Percentiles rank a stretch among this genome's conserved stretches.
Conservation (phyloP, 2,797 vertebrate species). For the Mus caroli region DNA sequence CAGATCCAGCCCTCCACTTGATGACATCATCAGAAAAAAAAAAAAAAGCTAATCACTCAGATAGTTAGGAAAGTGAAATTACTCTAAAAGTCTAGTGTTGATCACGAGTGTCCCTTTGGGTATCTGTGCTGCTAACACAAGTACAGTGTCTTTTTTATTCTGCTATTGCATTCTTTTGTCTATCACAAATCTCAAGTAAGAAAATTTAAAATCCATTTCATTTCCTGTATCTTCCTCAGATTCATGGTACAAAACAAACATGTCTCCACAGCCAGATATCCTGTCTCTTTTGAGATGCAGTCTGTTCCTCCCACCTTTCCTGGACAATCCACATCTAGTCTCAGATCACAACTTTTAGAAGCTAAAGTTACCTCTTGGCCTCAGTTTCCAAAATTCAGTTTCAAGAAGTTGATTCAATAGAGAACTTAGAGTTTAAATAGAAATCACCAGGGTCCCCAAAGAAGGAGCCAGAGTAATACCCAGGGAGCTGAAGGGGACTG, state of each 20-base stretch:
- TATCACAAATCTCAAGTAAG: background rate
- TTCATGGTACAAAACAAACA: conserved; percentile 38
- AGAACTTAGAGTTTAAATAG: conserved; percentile 23
- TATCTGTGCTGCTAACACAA: background rate
- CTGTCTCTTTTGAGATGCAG: conserved; percentile 4
- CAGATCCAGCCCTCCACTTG: background rate
- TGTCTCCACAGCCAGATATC: background rate
- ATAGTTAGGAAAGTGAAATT: conserved; percentile 51
- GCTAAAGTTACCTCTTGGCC: background rate
- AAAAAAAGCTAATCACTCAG: background rate
- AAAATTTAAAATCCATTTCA: background rate
- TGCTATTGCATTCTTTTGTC: conserved; percentile 3
- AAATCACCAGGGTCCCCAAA: background rate
- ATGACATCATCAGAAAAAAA: background rate
- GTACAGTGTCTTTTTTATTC: background rate
- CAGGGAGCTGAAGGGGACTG: too few relatives aligned
- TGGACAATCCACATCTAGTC: background rate
- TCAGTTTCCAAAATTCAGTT: conserved; percentile 67
- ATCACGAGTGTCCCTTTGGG: background rate
- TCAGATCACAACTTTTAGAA: background rate
- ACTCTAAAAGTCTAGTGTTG: conserved; percentile 10
- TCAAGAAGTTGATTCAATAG: conserved; percentile 57
- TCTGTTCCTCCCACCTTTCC: background rate
- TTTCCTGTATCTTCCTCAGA: conserved; percentile 24
- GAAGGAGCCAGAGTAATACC: too few relatives aligned